Percentiles rank a stretch among this genome's conserved stretches.
Evolutionary conservation across 2,797 vertebrate genomes (phyloP).

Genomic region (Onychomys torridus): DNA sequence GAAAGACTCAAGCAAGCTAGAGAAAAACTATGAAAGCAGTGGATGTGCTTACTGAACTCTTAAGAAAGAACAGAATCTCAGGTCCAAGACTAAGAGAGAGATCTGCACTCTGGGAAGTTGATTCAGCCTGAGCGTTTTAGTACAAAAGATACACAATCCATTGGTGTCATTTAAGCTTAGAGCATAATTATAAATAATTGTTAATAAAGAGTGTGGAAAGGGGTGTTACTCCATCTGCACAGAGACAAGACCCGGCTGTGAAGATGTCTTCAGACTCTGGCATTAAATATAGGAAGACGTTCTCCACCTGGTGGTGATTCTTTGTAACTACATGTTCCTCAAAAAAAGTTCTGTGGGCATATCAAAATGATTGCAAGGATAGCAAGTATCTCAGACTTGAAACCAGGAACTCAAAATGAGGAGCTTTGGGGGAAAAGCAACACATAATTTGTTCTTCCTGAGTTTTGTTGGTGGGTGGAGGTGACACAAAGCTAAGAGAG

Average conservation of each 20-base stretch:
- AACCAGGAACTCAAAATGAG: not conserved
- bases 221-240: not conserved
- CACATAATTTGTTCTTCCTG: not conserved
- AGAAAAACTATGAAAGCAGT: not conserved
- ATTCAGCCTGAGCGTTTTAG: not conserved
- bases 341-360: not conserved
- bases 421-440: conserved; percentile 16
- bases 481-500: conserved; percentile 13
- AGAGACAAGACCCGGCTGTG: not conserved
- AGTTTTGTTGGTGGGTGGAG: not conserved
- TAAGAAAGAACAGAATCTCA: conserved; percentile 11
- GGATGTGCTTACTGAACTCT: not conserved
- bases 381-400: not conserved
- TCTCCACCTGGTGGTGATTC: conserved; percentile 58
- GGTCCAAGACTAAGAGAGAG: not conserved
- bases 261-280: not conserved
- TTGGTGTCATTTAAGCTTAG: not conserved
- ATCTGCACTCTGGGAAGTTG: not conserved
- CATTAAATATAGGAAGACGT: not conserved
- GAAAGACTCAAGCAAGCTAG: conserved; percentile 32
- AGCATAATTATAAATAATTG: conserved; percentile 16
- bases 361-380: not conserved
- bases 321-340: not conserved
- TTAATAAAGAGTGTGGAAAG: not conserved
- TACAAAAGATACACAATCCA: not conserved